Conservation (phyloP, 2,113 vertebrate genomes). For the Alethe diademata region DNA sequence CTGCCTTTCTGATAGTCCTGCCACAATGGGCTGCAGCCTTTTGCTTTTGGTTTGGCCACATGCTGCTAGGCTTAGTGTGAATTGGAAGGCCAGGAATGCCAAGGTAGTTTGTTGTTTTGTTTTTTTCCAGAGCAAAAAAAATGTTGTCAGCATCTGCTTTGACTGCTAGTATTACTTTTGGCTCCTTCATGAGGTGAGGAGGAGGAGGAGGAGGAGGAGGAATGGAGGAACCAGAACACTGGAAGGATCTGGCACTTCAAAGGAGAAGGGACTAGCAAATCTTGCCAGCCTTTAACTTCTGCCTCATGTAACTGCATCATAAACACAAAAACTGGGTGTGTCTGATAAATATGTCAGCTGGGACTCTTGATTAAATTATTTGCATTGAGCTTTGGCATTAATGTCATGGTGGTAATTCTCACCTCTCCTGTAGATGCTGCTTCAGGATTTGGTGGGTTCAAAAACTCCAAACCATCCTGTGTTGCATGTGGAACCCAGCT, state of each 20-base stretch:
- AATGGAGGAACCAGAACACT: neutral
- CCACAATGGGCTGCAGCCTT: neutral
- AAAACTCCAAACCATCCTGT: neutral
- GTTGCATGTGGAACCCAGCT: neutral
- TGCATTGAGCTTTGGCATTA: neutral
- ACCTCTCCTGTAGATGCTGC: neutral
- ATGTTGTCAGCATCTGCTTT: neutral
- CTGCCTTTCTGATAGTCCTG: neutral
- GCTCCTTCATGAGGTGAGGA: neutral
- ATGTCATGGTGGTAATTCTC: neutral
- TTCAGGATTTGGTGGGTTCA: neutral
- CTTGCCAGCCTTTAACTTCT: conserved; percentile 11
- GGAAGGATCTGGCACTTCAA: neutral
- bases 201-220: neutral
- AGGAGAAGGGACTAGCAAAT: neutral
- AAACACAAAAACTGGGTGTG: neutral
- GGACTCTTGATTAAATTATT: neutral
- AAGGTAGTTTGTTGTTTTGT: neutral
- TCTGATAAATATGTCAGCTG: neutral
- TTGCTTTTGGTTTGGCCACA: neutral
- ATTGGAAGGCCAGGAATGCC: neutral
- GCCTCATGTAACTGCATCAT: neutral
- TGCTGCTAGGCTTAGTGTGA: neutral
- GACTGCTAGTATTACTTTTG: neutral
- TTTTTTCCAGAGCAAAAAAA: neutral